A percentile compares a stretch with the other conserved stretches of the same genome.
Evolutionary conservation across 2,888 invertebrate genomes (phyloP).

Genomic region (Eupithecia insigniata): DNA sequence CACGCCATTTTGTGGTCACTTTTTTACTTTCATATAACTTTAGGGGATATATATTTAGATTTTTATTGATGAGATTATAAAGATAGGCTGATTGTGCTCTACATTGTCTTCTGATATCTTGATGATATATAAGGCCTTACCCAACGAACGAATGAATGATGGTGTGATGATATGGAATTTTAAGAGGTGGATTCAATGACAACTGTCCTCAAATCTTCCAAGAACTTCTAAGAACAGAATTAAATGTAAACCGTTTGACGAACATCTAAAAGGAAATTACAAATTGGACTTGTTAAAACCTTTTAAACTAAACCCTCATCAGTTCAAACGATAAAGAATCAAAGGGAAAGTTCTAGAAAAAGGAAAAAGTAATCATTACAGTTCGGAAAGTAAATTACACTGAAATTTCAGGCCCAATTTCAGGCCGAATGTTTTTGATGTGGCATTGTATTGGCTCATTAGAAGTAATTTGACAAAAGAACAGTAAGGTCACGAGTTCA

Average conservation of each 20-base stretch:
- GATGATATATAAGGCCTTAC: no score
- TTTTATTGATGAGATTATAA: no score
- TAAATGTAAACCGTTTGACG: not conserved
- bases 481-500: not conserved
- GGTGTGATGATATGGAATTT: no score
- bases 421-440: conserved; percentile 2
- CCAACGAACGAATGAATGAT: no score
- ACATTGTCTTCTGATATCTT: no score
- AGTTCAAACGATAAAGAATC: conserved; percentile 9
- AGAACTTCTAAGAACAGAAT: not conserved
- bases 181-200: not conserved
- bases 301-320: conserved; percentile 7
- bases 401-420: not conserved
- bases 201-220: not conserved
- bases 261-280: not conserved
- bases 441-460: conserved; percentile 3
- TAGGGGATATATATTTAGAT: no score
- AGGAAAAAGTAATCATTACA: conserved; percentile 1
- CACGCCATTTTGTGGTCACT: no score
- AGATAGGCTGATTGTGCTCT: no score
- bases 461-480: conserved; percentile 6
- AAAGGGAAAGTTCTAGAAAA: conserved; percentile 11
- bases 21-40: no score
- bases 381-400: not conserved
- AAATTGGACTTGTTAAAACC: not conserved